phyloP scores from a whole-genome alignment of 2,797 vertebrate species.

The Phaenicophaeus curvirostris region DNA sequence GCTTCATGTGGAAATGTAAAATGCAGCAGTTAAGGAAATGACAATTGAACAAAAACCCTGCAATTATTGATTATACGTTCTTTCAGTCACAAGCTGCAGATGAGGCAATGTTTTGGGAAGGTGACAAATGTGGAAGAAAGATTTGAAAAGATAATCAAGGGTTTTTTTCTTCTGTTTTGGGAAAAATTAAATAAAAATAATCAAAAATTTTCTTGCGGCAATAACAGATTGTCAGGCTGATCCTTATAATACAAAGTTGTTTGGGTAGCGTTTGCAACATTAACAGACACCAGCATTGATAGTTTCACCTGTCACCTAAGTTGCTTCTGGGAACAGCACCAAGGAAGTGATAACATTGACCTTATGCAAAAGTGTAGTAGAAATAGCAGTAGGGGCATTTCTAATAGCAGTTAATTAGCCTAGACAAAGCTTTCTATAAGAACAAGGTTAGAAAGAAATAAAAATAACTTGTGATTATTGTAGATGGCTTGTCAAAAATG shows the following conservation, averaged over 20 bases:
- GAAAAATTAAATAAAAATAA: neutral
- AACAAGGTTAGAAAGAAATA: neutral
- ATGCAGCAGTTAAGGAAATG: neutral
- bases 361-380: neutral
- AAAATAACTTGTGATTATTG: neutral
- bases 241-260: neutral
- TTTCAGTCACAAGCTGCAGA: neutral
- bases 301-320: neutral
- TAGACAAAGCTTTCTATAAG: neutral
- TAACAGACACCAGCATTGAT: neutral
- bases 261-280: neutral
- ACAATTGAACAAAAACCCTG: neutral
- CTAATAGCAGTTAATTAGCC: neutral
- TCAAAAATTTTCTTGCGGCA: neutral
- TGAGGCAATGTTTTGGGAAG: neutral
- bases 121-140: neutral
- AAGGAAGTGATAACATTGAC: neutral
- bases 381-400: neutral
- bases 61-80: neutral
- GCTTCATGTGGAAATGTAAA: neutral
- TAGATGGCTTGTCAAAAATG: neutral
- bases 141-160: neutral
- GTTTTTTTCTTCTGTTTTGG: neutral
- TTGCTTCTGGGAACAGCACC: neutral
- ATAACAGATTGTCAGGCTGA: neutral